These are phyloP conservation scores for Arge pagana DNA, from an alignment of 2,888 invertebrate species.

Conservation along the genomic window DNA sequence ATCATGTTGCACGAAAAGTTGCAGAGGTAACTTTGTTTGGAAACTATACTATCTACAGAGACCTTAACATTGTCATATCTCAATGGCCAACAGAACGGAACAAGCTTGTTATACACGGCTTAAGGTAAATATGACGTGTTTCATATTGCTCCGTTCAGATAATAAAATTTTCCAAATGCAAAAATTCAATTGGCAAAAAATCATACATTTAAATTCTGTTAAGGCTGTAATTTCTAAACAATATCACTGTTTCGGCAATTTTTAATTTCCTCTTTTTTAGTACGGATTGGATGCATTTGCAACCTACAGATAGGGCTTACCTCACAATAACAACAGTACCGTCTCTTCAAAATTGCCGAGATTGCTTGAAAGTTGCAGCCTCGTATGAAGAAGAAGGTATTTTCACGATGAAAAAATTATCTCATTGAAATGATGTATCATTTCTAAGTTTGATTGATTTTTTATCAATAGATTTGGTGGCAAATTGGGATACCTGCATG, in stretches of 20 bases:
- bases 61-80: conserved; percentile 69
- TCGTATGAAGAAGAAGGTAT: conserved; percentile 61
- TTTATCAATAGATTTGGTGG: conserved; percentile 57
- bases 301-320: conserved; percentile 62
- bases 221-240: not conserved
- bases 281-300: conserved; percentile 46
- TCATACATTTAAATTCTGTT: no score
- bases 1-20: conserved; percentile 62
- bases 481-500: conserved; percentile 64
- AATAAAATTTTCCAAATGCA: not conserved
- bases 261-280: conserved; percentile 31
- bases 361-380: conserved; percentile 61
- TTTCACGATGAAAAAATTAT: no score
- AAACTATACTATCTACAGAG: conserved; percentile 57
- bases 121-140: conserved; percentile 61
- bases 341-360: conserved; percentile 66
- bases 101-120: conserved; percentile 71
- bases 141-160: not conserved
- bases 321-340: conserved; percentile 72
- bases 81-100: conserved; percentile 73
- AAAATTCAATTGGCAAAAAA: no score
- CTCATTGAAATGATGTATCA: not conserved
- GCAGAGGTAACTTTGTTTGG: conserved; percentile 67
- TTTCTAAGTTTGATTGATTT: conserved; percentile 19
- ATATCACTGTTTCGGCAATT: not conserved